Percentiles rank a stretch among this genome's conserved stretches.
phyloP scores from a whole-genome alignment of 1,140 invertebrate species.

The Atta cephalotes region DNA sequence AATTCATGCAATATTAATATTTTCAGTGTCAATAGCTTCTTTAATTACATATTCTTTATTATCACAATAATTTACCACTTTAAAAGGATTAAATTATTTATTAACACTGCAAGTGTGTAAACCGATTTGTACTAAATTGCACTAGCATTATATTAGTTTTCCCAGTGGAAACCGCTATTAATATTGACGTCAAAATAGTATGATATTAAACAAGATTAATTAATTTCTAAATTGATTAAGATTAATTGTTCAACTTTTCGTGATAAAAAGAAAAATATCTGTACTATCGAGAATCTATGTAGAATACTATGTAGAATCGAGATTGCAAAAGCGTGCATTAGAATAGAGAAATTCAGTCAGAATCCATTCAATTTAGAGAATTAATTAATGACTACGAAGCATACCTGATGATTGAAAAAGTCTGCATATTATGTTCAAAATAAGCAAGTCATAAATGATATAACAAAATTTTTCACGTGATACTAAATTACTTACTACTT shows the following conservation, averaged over 20 bases:
- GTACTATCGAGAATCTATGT: neutral
- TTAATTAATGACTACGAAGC: neutral
- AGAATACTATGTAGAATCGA: neutral
- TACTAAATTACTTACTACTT: neutral
- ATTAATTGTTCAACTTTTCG: constrained; percentile 12
- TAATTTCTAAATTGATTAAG: neutral
- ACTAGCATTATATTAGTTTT: no score
- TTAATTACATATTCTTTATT: no score
- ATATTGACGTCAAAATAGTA: neutral
- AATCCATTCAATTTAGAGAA: constrained; percentile 1
- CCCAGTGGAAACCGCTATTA: no score
- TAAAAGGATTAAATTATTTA: no score
- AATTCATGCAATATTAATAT: no score
- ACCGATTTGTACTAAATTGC: no score
- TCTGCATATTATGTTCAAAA: neutral
- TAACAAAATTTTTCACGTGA: neutral
- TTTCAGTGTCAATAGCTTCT: no score
- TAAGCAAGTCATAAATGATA: constrained; percentile 6
- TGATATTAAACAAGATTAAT: neutral
- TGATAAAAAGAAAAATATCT: neutral
- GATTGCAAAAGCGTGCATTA: neutral
- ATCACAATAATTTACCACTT: no score
- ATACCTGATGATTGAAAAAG: constrained; percentile 13
- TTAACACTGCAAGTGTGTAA: no score
- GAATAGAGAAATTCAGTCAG: neutral